These are phyloP conservation scores for Electrophaes corylata DNA, from an alignment of 2,888 invertebrate genomes.

Conservation along the genomic window DNA sequence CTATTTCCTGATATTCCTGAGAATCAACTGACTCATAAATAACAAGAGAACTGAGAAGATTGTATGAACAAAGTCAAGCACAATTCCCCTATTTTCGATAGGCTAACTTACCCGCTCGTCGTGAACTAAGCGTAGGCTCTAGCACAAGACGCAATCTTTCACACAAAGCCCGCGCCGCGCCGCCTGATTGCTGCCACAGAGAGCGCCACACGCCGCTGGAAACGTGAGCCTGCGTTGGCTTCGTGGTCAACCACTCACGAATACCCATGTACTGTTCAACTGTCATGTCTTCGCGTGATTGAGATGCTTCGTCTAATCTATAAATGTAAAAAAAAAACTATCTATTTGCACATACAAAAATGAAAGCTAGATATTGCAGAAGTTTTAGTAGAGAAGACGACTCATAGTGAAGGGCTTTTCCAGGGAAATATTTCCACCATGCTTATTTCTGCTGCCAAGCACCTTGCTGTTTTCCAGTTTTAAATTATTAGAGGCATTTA, in stretches of 20 bases:
- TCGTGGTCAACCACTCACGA: constrained; percentile 55
- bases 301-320: constrained; percentile 54
- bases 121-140: constrained; percentile 97
- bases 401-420: no score
- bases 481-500: no score
- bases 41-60: no score
- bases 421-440: no score
- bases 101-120: constrained; percentile 85
- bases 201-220: constrained; percentile 85
- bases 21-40: no score
- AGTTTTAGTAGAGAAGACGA: no score
- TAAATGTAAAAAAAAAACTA: not conserved
- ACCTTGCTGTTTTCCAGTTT: no score
- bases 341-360: not conserved
- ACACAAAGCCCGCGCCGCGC: constrained; percentile 85
- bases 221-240: constrained; percentile 39
- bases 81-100: no score
- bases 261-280: constrained; percentile 66
- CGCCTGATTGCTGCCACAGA: constrained; percentile 82
- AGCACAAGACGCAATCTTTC: constrained; percentile 97
- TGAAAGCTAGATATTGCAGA: no score
- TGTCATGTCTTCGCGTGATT: constrained; percentile 55
- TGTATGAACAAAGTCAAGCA: no score
- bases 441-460: no score
- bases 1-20: no score